Base-by-base conservation (phyloP, 2,888 invertebrate species). In the Ormyrus pomaceus region DNA sequence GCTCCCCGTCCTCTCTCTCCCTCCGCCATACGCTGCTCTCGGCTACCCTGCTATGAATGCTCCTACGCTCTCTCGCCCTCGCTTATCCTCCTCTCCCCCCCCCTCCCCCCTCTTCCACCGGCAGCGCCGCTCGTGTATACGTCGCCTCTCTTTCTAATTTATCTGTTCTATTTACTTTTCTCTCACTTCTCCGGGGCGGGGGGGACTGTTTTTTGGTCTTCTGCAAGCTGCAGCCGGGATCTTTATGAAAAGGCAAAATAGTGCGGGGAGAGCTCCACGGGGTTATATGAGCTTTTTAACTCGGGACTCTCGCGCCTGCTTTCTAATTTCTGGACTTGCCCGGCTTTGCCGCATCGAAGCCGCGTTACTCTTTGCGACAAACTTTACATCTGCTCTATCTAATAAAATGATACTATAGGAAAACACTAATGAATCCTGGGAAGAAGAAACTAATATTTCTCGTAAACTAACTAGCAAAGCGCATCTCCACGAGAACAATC, bases 1-100 rank as follows among this genome's bases (percentile, higher is more conserved):
- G 87, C 88, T 34, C 34, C 88, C 70, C 59, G 50, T 50, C 74
- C 64, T 4, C 34, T 34, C 34, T 4, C 34, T 34, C 34, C 34
- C 34, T 9, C 19, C 58, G 51, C 59, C 56, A 55, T 56, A 45
- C 9, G 19, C 34, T 34, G 34, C 88, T 88, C 89, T 89, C 87
- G 87, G 86, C 84, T 86, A 87, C 87, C 84, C 87, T 86, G 86
- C 87, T 87, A 87, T 88, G 89, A 89, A 90, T 90, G 90, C 88
- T 88, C 87, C 88, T 86, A 85, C 85, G 86, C 86, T 84, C 84
- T 84, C 85, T 84, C 86, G 83, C 85, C 85, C 53, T 56, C 58
- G 10, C 45, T 53, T 59, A 2, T 4, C 46, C 62, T 61, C 50
- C 56, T 50, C 61, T 11, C 50, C 50, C 13, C 62, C 48, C 55